These are phyloP conservation scores for Erannis defoliaria DNA, from an alignment of 2,888 invertebrate species.

Conservation along the genomic window DNA sequence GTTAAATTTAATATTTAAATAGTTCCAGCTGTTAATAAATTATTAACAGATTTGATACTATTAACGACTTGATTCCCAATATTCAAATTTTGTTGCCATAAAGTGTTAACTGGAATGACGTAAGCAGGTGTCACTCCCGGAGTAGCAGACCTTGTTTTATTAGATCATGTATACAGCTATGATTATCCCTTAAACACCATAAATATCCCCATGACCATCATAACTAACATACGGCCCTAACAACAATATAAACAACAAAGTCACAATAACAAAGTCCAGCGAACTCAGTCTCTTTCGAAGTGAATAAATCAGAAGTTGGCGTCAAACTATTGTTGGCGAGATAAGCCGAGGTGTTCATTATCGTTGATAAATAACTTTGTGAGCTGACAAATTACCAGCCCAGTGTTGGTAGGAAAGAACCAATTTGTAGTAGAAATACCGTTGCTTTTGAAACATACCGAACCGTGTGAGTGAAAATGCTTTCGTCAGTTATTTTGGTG, in stretches of 20 bases:
- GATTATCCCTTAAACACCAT: constrained; percentile 22
- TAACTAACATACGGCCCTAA: constrained; percentile 24
- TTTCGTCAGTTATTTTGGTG: background rate
- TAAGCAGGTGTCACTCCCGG: no score
- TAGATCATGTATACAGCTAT: background rate
- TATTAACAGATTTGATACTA: no score
- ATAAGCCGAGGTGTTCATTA: constrained; percentile 75
- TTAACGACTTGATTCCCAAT: no score
- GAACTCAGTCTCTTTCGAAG: constrained; percentile 55
- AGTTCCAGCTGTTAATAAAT: no score
- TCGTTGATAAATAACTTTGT: constrained; percentile 70
- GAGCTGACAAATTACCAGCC: constrained; percentile 62
- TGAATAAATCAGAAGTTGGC: constrained; percentile 74
- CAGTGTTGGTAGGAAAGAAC: constrained; percentile 39
- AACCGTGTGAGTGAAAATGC: background rate
- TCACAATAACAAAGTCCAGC: constrained; percentile 42
- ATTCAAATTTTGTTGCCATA: no score
- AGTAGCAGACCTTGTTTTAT: no score
- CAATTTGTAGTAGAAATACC: constrained; percentile 26
- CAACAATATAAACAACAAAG: constrained; percentile 35
- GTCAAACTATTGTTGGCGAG: constrained; percentile 65
- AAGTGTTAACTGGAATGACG: no score
- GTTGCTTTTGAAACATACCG: constrained; percentile 10
- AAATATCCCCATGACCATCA: constrained; percentile 25
- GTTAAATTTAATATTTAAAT: no score